Percentiles rank a stretch among this genome's conserved stretches.
phyloP scores from a whole-genome alignment of 2,113 vertebrate genomes.

The Lampris incognitus region DNA sequence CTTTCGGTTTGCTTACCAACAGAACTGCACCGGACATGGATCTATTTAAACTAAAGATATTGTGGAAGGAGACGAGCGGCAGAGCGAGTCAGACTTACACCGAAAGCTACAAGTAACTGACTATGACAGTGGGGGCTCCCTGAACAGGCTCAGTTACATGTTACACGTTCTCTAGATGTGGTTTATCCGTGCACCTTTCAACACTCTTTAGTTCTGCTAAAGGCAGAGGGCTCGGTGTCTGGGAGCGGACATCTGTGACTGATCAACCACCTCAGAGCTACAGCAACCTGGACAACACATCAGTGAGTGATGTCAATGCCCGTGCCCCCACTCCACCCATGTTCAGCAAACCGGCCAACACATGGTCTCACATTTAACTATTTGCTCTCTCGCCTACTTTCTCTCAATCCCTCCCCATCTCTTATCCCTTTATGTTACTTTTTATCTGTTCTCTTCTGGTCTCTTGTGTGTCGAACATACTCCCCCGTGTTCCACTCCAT shows the following conservation, averaged over 20 bases:
- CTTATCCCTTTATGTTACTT: background rate
- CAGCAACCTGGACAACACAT: conserved; percentile 38
- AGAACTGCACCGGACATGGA: background rate
- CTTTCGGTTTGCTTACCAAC: background rate
- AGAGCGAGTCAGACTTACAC: background rate
- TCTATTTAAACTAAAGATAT: background rate
- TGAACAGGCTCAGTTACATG: conserved; percentile 14
- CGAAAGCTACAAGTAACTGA: background rate
- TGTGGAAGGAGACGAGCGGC: background rate
- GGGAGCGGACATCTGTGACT: conserved; percentile 54
- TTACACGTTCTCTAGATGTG: conserved; percentile 11
- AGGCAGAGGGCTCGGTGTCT: conserved; percentile 17
- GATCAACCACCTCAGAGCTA: conserved; percentile 50
- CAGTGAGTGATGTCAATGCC: conserved; percentile 15
- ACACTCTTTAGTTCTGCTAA: background rate
- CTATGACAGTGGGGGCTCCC: background rate
- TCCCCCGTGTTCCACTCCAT: background rate
- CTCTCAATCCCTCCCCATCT: background rate
- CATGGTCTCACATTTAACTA: conserved; percentile 21
- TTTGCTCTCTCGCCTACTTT: background rate
- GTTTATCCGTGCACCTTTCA: conserved; percentile 21
- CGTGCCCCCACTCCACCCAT: background rate
- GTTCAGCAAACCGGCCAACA: background rate
- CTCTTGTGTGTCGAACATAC: no score
- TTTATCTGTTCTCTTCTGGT: background rate